Conservation (phyloP, 1,140 invertebrate genomes). For the Reticulitermes speratus region DNA sequence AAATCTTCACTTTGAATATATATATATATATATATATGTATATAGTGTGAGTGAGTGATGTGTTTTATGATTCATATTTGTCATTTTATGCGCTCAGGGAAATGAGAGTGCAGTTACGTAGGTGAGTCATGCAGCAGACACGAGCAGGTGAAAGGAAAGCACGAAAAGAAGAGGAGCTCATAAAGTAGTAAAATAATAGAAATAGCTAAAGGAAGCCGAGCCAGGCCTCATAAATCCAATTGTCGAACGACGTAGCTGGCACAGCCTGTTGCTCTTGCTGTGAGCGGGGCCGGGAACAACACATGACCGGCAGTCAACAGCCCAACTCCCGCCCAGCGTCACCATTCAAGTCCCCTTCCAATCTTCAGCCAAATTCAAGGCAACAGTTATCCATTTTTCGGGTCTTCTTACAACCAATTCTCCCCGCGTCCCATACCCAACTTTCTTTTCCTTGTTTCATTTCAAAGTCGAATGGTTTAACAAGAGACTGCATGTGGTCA, state of each 20-base stretch:
- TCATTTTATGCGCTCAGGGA: background rate
- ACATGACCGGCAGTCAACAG: background rate
- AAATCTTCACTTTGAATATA: background rate
- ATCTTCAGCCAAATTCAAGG: too few species aligned
- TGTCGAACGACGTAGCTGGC: background rate
- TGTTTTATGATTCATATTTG: too few species aligned
- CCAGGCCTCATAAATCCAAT: background rate
- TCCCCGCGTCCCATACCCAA: background rate
- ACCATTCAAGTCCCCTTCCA: background rate
- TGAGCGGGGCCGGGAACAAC: background rate
- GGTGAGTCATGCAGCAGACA: too few species aligned
- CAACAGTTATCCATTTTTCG: too few species aligned
- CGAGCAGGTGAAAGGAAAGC: background rate
- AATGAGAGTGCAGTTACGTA: background rate
- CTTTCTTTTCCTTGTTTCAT: background rate
- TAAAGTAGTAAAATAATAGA: background rate
- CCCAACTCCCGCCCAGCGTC: background rate
- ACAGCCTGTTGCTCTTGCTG: background rate
- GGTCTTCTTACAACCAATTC: too few species aligned
- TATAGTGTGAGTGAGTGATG: background rate
- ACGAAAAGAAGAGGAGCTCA: background rate
- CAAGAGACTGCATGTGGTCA: conserved; percentile 4
- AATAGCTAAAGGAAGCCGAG: background rate
- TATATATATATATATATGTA: background rate
- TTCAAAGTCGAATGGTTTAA: background rate